These are phyloP conservation scores for Coecobrya sp. DNA, from an alignment of 2,888 invertebrate genomes.

Conservation along the genomic window DNA sequence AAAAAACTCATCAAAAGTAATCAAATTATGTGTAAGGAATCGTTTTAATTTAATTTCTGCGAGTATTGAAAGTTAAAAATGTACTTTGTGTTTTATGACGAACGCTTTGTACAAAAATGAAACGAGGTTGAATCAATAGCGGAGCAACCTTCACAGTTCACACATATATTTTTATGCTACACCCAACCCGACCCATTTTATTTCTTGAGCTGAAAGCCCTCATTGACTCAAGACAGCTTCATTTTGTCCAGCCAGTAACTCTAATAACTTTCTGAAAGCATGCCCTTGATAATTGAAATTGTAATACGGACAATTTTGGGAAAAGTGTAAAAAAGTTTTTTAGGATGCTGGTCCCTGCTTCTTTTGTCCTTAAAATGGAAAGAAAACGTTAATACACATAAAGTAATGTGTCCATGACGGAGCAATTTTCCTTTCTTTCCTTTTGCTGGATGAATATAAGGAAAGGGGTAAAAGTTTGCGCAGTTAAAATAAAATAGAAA, in stretches of 20 bases:
- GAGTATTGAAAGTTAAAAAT: neutral
- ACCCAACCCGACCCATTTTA: too few species aligned
- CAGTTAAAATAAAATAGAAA: constrained; percentile 26
- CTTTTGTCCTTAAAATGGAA: constrained; percentile 26
- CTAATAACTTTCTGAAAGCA: neutral
- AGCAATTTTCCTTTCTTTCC: neutral
- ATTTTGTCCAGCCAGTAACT: neutral
- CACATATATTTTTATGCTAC: too few species aligned
- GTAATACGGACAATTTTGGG: neutral
- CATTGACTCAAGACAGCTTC: neutral
- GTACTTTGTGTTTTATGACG: neutral
- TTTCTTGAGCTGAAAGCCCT: neutral
- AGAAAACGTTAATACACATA: neutral
- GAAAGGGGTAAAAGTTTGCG: neutral
- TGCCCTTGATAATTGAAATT: neutral
- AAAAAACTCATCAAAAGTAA: neutral
- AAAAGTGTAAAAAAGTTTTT: neutral
- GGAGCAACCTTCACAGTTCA: too few species aligned
- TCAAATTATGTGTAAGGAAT: neutral
- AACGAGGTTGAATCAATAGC: too few species aligned
- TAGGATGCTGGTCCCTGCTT: neutral
- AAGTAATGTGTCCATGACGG: neutral
- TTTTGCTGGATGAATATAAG: neutral
- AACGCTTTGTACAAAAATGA: neutral
- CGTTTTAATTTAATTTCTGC: neutral